These are phyloP conservation scores for Saguinus midas DNA, from an alignment of 2,113 vertebrate species.

Conservation along the genomic window DNA sequence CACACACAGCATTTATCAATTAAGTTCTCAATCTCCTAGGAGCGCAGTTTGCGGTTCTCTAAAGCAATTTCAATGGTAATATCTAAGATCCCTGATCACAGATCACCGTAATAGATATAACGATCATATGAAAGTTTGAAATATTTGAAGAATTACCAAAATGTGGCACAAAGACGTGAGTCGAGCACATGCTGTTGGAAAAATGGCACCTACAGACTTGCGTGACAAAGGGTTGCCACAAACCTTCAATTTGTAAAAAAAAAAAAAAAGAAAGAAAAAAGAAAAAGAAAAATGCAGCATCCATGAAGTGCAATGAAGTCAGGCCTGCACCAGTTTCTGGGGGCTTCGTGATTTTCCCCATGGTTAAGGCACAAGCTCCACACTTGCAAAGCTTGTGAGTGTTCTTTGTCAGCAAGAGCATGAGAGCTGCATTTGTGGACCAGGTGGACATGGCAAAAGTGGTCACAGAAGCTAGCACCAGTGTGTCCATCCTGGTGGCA, in stretches of 20 bases:
- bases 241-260: background rate
- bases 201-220: background rate
- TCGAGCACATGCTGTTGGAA: background rate
- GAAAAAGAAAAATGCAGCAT: background rate
- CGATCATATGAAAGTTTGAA: background rate
- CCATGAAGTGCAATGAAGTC: background rate
- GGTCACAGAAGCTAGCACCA: slow-evolving; percentile 87
- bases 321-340: background rate
- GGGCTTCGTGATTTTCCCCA: background rate
- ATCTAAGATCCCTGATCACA: background rate
- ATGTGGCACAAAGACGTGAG: background rate
- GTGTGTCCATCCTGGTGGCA: slow-evolving; percentile 87
- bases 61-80: background rate
- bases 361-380: background rate
- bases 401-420: background rate
- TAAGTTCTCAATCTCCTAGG: background rate
- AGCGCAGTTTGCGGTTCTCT: no score
- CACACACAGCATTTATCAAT: background rate
- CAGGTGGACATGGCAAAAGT: slow-evolving; percentile 82
- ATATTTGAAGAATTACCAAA: background rate
- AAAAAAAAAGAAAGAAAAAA: no score
- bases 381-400: background rate
- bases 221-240: background rate
- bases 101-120: background rate
- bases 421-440: background rate